phyloP scores from a whole-genome alignment of 2,113 vertebrate species.

The Fulmarus glacialis region DNA sequence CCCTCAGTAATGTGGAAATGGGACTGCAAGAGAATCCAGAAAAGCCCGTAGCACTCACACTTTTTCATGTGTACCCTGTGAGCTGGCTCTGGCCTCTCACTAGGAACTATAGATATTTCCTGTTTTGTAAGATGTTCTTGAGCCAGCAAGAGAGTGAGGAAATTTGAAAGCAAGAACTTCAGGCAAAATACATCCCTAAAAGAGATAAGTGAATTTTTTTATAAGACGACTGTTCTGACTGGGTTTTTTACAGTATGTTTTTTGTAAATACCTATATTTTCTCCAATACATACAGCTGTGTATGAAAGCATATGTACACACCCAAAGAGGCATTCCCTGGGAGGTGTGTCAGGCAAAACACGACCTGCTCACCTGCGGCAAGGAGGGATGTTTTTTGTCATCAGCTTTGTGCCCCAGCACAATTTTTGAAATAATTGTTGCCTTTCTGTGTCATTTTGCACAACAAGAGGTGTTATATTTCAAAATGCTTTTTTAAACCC shows the following conservation, averaged over 20 bases:
- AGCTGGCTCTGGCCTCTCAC: not conserved
- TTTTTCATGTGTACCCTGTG: not conserved
- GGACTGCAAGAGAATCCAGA: not conserved
- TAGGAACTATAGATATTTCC: slow-evolving; percentile 24
- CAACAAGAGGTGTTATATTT: not conserved
- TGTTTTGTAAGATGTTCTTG: not conserved
- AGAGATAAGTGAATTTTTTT: not conserved
- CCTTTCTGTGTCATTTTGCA: not conserved
- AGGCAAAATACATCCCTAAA: not conserved
- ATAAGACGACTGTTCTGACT: not conserved
- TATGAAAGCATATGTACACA: not conserved
- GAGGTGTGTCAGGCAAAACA: not conserved
- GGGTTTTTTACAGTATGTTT: not conserved
- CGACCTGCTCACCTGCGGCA: not conserved
- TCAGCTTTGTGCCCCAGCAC: not conserved
- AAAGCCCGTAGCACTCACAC: not conserved
- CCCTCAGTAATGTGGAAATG: not conserved
- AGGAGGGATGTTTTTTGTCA: not conserved
- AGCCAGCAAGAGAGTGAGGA: not conserved
- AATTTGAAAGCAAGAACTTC: slow-evolving; percentile 3
- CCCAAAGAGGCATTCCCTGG: not conserved
- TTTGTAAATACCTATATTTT: not conserved
- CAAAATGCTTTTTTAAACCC: not conserved
- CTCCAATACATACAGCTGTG: not conserved
- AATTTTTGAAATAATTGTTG: not conserved